Evolutionary conservation across 1,140 invertebrate species (phyloP).

Genomic region (Yoshiicerus persimilis): DNA sequence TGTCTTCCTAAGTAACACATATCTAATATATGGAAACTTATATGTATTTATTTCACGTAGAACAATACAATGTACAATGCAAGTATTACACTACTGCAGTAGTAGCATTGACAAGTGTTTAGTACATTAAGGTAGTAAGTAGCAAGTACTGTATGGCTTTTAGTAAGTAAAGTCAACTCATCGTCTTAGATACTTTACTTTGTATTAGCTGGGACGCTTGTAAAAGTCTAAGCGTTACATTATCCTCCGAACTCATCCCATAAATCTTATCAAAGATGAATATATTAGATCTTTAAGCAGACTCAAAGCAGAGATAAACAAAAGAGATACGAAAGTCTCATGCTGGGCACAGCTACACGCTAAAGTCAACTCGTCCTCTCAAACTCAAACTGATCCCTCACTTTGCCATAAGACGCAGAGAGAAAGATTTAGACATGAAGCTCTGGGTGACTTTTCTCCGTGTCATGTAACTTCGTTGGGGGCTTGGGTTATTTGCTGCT

Average conservation of each 20-base stretch:
- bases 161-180: no score
- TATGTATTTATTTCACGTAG: no score
- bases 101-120: no score
- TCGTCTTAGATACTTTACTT: not conserved
- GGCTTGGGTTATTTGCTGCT: constrained; percentile 10
- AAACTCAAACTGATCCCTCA: not conserved
- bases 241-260: not conserved
- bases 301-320: constrained; percentile 3
- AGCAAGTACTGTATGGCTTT: not conserved
- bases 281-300: constrained; percentile 16
- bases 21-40: no score
- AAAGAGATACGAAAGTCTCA: constrained; percentile 6
- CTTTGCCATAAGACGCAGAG: not conserved
- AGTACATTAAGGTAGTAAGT: no score
- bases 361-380: not conserved
- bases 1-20: no score
- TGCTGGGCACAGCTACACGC: not conserved
- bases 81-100: no score
- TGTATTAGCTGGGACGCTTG: not conserved
- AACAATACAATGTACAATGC: not conserved
- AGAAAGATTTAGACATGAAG: constrained; percentile 3
- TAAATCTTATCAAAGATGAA: constrained; percentile 16
- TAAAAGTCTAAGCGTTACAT: not conserved
- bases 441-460: constrained; percentile 17
- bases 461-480: constrained; percentile 14